These are phyloP conservation scores for Ennomos quercinarius DNA, from an alignment of 2,888 invertebrate genomes.

Conservation along the genomic window DNA sequence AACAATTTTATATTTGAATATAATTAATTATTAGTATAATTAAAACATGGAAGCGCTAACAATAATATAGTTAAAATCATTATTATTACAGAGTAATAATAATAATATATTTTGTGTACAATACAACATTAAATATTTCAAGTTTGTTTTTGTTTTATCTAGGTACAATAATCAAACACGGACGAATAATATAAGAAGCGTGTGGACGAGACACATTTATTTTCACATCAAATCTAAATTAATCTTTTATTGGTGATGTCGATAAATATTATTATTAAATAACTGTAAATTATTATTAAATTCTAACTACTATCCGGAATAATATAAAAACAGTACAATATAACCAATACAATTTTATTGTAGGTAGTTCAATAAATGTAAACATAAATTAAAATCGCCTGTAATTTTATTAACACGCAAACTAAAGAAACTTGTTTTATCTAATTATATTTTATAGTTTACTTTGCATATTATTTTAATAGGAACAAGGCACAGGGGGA, in stretches of 20 bases:
- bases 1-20: constrained; percentile 2
- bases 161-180: constrained; percentile 14
- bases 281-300: no score
- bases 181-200: constrained; percentile 47
- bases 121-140: constrained; percentile 2
- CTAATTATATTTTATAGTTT: no score
- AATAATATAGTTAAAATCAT: constrained; percentile 28
- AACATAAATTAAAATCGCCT: no score
- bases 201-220: constrained; percentile 20
- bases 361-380: no score
- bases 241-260: no score
- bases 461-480: constrained; percentile 6
- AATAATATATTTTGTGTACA: constrained; percentile 13
- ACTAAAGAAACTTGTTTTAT: no score
- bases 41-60: constrained; percentile 55
- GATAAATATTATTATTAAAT: no score
- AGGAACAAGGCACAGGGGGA: constrained; percentile 47
- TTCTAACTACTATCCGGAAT: no score
- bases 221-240: not conserved
- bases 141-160: no score
- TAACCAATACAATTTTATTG: no score
- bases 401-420: no score
- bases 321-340: no score
- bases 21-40: constrained; percentile 28
- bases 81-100: constrained; percentile 2